Percentiles rank a stretch among this genome's conserved stretches.
These are phyloP conservation scores for Melanerpes formicivorus DNA, from an alignment of 2,113 vertebrate species.

Conservation along the genomic window DNA sequence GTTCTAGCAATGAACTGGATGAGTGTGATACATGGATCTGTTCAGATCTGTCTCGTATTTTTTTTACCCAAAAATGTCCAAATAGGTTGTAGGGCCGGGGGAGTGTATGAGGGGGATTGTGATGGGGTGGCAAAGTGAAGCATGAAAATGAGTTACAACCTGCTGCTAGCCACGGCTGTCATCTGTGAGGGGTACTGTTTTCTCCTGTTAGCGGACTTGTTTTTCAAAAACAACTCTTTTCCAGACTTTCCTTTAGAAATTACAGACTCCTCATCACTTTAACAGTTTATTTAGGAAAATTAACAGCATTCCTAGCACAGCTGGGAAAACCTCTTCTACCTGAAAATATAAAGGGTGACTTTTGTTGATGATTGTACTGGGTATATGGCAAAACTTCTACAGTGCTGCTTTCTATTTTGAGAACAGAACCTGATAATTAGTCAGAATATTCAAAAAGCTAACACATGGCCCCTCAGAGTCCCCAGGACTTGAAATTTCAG, in stretches of 20 bases:
- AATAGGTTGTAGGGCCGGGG: not conserved
- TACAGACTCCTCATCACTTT: not conserved
- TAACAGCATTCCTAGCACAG: not conserved
- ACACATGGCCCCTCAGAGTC: conserved; percentile 16
- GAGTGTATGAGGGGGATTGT: no score
- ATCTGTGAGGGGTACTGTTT: conserved; percentile 13
- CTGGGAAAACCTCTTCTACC: conserved; percentile 12
- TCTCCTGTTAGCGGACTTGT: not conserved
- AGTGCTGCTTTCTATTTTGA: conserved; percentile 2
- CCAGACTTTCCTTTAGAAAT: conserved; percentile 18
- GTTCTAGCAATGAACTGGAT: not conserved
- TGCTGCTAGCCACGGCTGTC: conserved; percentile 18
- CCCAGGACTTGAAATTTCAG: not conserved
- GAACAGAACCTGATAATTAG: conserved; percentile 26
- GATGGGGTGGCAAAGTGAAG: not conserved
- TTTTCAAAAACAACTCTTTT: conserved; percentile 9
- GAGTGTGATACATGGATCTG: not conserved
- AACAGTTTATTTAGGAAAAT: conserved; percentile 20
- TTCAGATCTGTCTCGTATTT: not conserved
- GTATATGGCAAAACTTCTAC: not conserved
- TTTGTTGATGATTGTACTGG: not conserved
- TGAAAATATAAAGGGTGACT: conserved; percentile 15
- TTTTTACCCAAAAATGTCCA: not conserved
- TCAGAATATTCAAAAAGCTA: conserved; percentile 43
- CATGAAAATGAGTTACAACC: conserved; percentile 30